Evolutionary conservation across 2,113 vertebrate species (phyloP).

Genomic region (Upupa epops): DNA sequence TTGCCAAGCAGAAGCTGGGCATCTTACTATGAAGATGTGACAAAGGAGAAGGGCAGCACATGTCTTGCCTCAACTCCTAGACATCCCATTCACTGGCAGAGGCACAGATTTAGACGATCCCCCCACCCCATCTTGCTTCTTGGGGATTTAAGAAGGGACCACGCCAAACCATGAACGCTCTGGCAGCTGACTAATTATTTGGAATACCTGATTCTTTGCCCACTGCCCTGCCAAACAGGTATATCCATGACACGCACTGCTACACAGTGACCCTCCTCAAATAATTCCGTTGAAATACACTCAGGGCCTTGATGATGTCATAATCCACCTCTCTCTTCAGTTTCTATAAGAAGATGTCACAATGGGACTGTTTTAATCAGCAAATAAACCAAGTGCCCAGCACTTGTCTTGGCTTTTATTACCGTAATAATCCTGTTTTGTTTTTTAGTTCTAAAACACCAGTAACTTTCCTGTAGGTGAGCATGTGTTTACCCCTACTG

Average conservation of each 20-base stretch:
- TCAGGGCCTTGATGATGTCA: background rate
- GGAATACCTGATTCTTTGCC: background rate
- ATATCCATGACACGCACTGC: background rate
- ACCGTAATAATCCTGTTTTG: constrained; percentile 17
- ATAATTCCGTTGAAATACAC: background rate
- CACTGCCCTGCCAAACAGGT: background rate
- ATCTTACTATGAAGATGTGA: background rate
- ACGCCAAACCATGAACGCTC: background rate
- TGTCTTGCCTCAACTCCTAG: background rate
- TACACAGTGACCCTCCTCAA: background rate
- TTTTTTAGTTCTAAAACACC: constrained; percentile 45
- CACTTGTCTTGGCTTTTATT: constrained; percentile 54
- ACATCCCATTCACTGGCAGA: background rate
- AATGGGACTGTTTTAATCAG: constrained; percentile 54
- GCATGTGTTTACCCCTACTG: constrained; percentile 68
- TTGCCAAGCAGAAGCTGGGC: background rate
- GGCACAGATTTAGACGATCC: background rate
- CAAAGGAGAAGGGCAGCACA: background rate
- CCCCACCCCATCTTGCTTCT: background rate
- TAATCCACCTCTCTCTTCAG: constrained; percentile 7
- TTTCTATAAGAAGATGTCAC: constrained; percentile 24
- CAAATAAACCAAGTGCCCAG: constrained; percentile 33
- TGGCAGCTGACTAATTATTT: background rate
- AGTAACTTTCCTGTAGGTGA: constrained; percentile 60
- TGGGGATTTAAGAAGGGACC: background rate